Conservation (phyloP, 2,888 invertebrate species). For the Rhabditoides inermis region DNA sequence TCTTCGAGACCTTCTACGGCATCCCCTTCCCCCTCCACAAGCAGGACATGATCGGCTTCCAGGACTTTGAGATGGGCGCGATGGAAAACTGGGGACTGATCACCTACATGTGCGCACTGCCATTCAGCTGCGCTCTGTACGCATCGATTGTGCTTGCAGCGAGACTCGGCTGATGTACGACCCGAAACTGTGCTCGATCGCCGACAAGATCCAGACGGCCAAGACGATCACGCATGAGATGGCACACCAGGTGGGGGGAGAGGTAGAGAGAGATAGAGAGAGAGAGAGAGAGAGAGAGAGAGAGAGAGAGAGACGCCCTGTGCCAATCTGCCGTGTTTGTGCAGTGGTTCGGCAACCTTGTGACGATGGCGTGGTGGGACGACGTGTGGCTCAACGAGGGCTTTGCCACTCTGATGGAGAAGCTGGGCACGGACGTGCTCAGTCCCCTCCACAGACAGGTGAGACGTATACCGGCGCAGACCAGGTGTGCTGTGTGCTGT, state of each 20-base stretch:
- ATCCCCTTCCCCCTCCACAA: conserved; percentile 80
- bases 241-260: conserved; percentile 68
- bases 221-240: conserved; percentile 79
- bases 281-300: no score
- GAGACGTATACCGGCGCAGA: not conserved
- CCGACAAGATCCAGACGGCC: conserved; percentile 70
- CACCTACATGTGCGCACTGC: conserved; percentile 61
- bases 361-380: conserved; percentile 53
- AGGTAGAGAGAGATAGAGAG: no score
- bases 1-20: conserved; percentile 70
- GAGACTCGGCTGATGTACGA: conserved; percentile 71
- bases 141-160: conserved; percentile 64
- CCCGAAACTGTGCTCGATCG: conserved; percentile 65
- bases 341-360: conserved; percentile 53
- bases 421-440: conserved; percentile 29
- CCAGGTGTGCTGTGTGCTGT: no score
- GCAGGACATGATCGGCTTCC: conserved; percentile 72
- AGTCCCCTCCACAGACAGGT: conserved; percentile 3
- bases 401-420: conserved; percentile 43
- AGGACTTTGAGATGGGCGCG: conserved; percentile 79
- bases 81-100: conserved; percentile 94
- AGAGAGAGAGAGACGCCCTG: no score
- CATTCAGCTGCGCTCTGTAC: not conserved
- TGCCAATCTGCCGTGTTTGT: conserved; percentile 6
- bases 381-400: conserved; percentile 52